Evolutionary conservation across 1,140 invertebrate genomes (phyloP).

Genomic region (Diprion similis): DNA sequence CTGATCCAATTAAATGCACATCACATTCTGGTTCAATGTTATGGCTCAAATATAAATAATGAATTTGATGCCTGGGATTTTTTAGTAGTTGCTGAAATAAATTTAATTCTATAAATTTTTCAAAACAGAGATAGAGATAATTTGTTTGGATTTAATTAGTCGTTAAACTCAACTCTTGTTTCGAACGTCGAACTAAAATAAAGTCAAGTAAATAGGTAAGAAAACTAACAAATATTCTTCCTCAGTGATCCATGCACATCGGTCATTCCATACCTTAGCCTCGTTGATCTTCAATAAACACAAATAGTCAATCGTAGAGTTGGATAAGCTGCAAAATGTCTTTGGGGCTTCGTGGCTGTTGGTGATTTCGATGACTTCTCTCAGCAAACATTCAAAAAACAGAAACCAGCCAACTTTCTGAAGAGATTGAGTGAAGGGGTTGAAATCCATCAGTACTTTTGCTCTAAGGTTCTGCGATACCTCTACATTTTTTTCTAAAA

Average conservation of each 20-base stretch:
- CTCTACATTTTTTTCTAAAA: not conserved
- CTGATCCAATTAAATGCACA: not conserved
- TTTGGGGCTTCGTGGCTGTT: not conserved
- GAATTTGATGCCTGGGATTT: not conserved
- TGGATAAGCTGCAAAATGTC: not conserved
- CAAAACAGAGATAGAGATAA: too few species aligned
- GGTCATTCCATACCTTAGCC: not conserved
- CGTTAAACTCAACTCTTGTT: too few species aligned
- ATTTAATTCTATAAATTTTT: not conserved
- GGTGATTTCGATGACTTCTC: not conserved
- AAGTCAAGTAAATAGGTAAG: too few species aligned
- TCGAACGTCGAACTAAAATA: too few species aligned
- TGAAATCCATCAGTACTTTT: not conserved
- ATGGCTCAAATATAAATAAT: not conserved
- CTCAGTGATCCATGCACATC: not conserved
- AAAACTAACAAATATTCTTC: not conserved
- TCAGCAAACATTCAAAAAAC: not conserved
- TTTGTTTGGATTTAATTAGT: too few species aligned
- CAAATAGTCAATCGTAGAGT: not conserved
- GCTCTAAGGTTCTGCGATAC: not conserved
- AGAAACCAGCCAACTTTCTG: not conserved
- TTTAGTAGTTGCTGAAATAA: not conserved
- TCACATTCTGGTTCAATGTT: not conserved
- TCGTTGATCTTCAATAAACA: not conserved
- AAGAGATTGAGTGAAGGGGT: not conserved